A percentile compares a stretch with the other conserved stretches of the same genome.
phyloP scores from a whole-genome alignment of 2,888 invertebrate genomes.

The Hydraecia micacea region DNA sequence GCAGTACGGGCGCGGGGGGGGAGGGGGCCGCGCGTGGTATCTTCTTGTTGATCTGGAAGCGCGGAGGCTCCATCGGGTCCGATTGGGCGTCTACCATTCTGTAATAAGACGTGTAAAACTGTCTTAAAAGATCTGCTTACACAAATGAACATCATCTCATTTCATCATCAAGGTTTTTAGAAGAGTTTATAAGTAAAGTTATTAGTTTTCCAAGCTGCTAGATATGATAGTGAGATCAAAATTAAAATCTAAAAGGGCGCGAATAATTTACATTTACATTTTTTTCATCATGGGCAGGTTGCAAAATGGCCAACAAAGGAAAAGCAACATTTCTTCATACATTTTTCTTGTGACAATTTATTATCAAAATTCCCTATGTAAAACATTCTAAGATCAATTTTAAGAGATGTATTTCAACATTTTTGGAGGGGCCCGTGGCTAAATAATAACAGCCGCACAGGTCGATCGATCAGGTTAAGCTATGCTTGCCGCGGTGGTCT shows the following conservation, averaged over 20 bases:
- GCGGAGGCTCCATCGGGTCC: conserved; percentile 99
- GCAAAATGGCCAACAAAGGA: background rate
- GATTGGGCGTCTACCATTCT: conserved; percentile 91
- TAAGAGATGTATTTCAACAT: background rate
- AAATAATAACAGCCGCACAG: too few relatives aligned
- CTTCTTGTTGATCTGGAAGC: conserved; percentile 99
- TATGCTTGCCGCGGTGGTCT: too few relatives aligned
- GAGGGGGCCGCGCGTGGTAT: conserved; percentile 99
- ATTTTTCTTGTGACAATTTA: background rate
- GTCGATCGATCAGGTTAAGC: too few relatives aligned
- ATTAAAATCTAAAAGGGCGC: background rate
- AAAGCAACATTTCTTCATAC: background rate
- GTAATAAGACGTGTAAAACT: conserved; percentile 6
- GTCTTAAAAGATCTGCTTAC: background rate
- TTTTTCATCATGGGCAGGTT: background rate
- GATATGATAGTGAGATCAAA: background rate
- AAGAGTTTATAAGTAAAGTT: background rate
- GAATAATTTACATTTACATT: background rate
- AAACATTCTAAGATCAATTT: background rate
- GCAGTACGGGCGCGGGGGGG: conserved; percentile 99
- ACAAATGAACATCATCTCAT: background rate
- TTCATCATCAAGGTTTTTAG: background rate
- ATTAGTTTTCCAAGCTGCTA: background rate
- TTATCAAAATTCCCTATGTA: background rate
- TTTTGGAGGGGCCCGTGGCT: background rate